Evolutionary conservation across 2,797 vertebrate genomes (phyloP).

Genomic region (Tapirus indicus): DNA sequence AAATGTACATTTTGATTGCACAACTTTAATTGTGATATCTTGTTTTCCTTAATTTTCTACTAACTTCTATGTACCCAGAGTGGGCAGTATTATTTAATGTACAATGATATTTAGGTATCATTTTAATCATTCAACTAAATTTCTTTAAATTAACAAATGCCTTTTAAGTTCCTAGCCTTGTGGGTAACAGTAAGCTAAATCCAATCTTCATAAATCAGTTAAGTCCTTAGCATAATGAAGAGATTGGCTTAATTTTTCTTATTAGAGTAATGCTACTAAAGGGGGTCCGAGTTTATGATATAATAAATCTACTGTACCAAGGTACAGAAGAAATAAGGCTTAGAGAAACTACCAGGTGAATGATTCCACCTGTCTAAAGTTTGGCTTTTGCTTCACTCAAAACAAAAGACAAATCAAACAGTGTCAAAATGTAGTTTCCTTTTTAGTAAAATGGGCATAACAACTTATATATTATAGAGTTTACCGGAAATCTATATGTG

Average conservation of each 20-base stretch:
- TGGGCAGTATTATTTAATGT: constrained; percentile 59
- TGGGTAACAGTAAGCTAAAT: constrained; percentile 54
- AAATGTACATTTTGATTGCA: constrained; percentile 63
- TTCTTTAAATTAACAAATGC: constrained; percentile 68
- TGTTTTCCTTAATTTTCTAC: constrained; percentile 56
- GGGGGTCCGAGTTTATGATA: background rate
- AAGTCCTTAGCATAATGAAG: constrained; percentile 48
- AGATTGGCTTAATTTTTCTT: constrained; percentile 65
- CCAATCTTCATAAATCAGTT: constrained; percentile 66
- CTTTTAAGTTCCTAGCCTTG: constrained; percentile 57
- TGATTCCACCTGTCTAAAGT: background rate
- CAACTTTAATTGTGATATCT: constrained; percentile 57
- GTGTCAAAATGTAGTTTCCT: background rate
- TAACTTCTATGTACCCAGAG: background rate
- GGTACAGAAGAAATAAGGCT: background rate
- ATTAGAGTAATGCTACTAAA: constrained; percentile 27
- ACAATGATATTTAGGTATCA: constrained; percentile 44
- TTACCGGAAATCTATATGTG: background rate
- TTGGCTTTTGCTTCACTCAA: background rate
- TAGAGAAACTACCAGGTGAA: constrained; percentile 33
- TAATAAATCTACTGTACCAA: constrained; percentile 31
- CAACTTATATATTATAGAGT: background rate
- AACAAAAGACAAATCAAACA: background rate
- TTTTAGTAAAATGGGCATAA: background rate
- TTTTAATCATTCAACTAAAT: constrained; percentile 65